Conservation (phyloP, 2,888 invertebrate species). For the Sminthurides aquaticus region DNA sequence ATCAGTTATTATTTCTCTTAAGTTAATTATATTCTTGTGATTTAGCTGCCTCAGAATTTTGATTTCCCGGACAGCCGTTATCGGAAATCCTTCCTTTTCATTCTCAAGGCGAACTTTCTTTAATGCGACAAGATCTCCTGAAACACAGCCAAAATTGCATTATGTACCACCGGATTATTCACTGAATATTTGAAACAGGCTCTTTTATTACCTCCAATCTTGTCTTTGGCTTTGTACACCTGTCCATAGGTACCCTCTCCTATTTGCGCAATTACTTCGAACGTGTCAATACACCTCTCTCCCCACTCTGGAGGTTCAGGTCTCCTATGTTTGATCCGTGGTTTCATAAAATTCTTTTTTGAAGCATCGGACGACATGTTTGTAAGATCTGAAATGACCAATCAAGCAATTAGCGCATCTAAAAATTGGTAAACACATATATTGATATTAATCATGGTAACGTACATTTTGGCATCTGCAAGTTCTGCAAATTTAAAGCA, state of each 20-base stretch:
- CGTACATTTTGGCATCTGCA: neutral
- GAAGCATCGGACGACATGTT: neutral
- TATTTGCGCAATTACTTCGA: constrained; percentile 90
- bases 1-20: constrained; percentile 96
- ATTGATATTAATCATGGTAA: no score
- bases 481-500: no score
- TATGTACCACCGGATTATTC: neutral
- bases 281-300: constrained; percentile 91
- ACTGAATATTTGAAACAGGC: neutral
- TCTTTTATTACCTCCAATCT: constrained; percentile 52
- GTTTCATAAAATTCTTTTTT: constrained; percentile 56
- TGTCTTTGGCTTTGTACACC: constrained; percentile 88
- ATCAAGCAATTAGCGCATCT: no score
- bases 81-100: constrained; percentile 98
- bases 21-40: constrained; percentile 94
- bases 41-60: constrained; percentile 94
- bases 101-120: constrained; percentile 96
- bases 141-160: constrained; percentile 30
- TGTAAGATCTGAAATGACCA: neutral
- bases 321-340: constrained; percentile 66
- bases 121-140: constrained; percentile 71
- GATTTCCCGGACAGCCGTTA: constrained; percentile 75
- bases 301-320: constrained; percentile 81
- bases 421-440: no score
- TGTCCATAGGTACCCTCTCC: constrained; percentile 99